Percentiles rank a stretch among this genome's conserved stretches.
These are phyloP conservation scores for Caenorhabditis imperialis DNA, from an alignment of 2,888 invertebrate genomes.

Conservation along the genomic window DNA sequence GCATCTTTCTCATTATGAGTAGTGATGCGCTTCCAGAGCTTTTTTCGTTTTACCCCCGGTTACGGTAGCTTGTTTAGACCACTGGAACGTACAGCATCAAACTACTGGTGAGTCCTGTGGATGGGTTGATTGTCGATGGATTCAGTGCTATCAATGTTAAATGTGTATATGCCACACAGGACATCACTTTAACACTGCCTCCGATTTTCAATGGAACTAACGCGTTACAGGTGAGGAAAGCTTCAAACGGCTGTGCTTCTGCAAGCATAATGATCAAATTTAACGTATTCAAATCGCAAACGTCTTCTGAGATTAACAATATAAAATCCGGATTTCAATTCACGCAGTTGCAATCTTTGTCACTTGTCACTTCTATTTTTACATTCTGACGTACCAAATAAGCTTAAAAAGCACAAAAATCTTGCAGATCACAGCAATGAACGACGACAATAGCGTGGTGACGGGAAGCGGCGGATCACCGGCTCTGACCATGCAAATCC, in stretches of 20 bases:
- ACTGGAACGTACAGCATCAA: constrained; percentile 66
- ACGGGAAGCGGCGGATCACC: constrained; percentile 75
- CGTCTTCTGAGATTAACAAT: no score
- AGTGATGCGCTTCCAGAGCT: not conserved
- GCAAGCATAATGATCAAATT: no score
- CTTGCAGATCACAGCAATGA: constrained; percentile 49
- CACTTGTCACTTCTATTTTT: no score
- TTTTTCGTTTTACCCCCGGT: not conserved
- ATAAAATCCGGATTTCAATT: no score
- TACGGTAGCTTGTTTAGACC: constrained; percentile 40
- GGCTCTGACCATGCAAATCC: constrained; percentile 70
- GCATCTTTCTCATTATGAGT: constrained; percentile 44
- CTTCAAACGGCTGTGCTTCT: no score
- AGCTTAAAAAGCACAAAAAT: no score
- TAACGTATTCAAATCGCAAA: no score
- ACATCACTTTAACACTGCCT: constrained; percentile 73
- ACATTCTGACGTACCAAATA: no score
- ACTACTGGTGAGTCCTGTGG: constrained; percentile 69
- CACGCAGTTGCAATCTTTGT: no score
- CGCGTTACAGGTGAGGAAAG: constrained; percentile 54
- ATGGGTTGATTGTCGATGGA: constrained; percentile 71
- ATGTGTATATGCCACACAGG: constrained; percentile 71
- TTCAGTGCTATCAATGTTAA: constrained; percentile 67
- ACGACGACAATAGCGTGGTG: constrained; percentile 67
- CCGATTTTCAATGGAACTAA: constrained; percentile 65